A percentile compares a stretch with the other conserved stretches of the same genome.
Evolutionary conservation across 2,797 vertebrate species (phyloP).

Genomic region (Sarcophilus harrisii): DNA sequence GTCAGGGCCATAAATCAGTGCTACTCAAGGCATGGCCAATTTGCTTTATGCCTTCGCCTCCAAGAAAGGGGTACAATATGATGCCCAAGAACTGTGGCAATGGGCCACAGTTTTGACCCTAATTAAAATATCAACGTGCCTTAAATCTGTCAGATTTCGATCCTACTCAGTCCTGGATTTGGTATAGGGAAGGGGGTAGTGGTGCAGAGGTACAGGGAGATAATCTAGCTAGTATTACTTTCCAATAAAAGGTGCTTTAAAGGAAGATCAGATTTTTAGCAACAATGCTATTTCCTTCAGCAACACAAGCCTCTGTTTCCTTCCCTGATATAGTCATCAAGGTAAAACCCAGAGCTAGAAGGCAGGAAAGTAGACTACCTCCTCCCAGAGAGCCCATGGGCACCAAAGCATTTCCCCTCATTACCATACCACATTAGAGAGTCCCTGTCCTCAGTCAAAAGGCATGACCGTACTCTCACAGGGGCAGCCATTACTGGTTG

Average conservation of each 20-base stretch:
- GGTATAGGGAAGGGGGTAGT: neutral
- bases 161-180: neutral
- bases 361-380: neutral
- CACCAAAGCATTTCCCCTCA: neutral
- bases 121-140: neutral
- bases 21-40: neutral
- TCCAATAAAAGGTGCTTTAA: neutral
- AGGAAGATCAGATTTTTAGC: neutral
- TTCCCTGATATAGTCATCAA: neutral
- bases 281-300: neutral
- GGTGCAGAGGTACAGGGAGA: neutral
- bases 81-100: neutral
- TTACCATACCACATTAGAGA: neutral
- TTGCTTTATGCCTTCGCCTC: neutral
- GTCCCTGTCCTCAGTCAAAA: neutral
- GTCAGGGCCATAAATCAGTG: neutral
- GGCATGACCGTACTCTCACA: neutral
- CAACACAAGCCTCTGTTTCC: neutral
- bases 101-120: neutral
- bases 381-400: neutral
- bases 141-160: neutral
- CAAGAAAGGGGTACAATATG: neutral
- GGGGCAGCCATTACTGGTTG: neutral
- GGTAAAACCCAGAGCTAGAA: neutral
- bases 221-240: neutral